Percentiles rank a stretch among this genome's conserved stretches.
Evolutionary conservation across 2,888 invertebrate species (phyloP).

Genomic region (Mantis religiosa): DNA sequence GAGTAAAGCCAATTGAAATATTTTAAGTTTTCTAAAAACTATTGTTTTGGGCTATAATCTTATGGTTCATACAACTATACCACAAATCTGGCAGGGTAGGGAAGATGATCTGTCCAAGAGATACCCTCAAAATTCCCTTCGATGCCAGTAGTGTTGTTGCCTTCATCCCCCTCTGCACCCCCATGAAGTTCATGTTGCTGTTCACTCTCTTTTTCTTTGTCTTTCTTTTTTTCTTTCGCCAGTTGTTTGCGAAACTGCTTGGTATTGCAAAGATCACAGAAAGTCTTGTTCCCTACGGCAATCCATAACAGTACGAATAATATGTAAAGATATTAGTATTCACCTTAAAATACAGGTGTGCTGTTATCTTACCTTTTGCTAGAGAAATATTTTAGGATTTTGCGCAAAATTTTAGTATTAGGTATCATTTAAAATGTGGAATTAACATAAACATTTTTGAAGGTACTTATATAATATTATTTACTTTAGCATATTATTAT

Average conservation of each 20-base stretch:
- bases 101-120: neutral
- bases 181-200: constrained; percentile 35
- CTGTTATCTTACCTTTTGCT: neutral
- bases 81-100: neutral
- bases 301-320: constrained; percentile 25
- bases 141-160: constrained; percentile 18
- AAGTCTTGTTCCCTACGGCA: constrained; percentile 80
- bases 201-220: constrained; percentile 55
- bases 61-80: neutral
- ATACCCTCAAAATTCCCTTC: constrained; percentile 24
- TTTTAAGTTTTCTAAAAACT: neutral
- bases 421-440: neutral
- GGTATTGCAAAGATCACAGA: constrained; percentile 79
- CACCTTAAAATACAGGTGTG: neutral
- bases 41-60: neutral
- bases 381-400: neutral
- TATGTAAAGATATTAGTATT: neutral
- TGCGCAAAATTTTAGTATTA: neutral
- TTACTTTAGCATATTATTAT: too few relatives aligned
- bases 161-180: constrained; percentile 34
- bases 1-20: neutral
- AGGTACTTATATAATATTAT: too few relatives aligned
- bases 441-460: too few relatives aligned
- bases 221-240: constrained; percentile 55
- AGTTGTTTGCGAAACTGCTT: constrained; percentile 65